Base-by-base conservation (phyloP, 2,113 vertebrate genomes). In the Procapra przewalskii region DNA sequence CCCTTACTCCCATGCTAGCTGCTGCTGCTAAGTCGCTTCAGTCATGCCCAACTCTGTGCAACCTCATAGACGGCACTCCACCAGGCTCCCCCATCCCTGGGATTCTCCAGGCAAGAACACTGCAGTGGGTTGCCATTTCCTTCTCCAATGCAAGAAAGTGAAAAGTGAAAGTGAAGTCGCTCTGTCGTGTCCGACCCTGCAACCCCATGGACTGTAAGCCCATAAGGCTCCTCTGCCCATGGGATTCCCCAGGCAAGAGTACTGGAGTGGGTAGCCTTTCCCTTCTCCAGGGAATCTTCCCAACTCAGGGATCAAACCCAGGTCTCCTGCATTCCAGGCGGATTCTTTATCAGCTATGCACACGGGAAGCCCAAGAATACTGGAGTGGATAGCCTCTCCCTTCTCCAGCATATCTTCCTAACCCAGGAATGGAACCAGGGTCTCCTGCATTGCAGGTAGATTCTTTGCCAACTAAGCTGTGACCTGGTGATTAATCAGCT, bases 131-230 rank as follows among this genome's bases (percentile, higher is more conserved):
- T 33, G 1, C 62, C 31, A n/a, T 64, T 64, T 64, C 29, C 31
- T 64, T 16, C 14, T 64, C 60, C 60, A 62, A 4, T 33, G 60
- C 14, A 62, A 15, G 29, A 33, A 62, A 33, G 60, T 62, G 29
- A 62, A 62, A 62, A 62, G 29, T 62, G 29, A 62, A 31, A 71
- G 9, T 71, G 64, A 71, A 71, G 17, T 36, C 2, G 0, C 64
- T 71, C 4, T 0, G 0, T 36, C 1, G 0, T 71, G 17, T 71
- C 64, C 0, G 5, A 71, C 64, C 36, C 17, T 21, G 64, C 17
- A 10, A 21, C 17, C 17, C 4, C 64, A 36, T 71, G n/a, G 64
- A 36, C n/a, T 62, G 29, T 62, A 33, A 33, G 60, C 14, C 29
- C 29, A 33, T 7, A 31, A 62, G 14, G 3, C 6, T 62, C 14